A percentile compares a stretch with the other conserved stretches of the same genome.
Evolutionary conservation across 2,113 vertebrate species (phyloP).

Genomic region (Tragelaphus buxtoni): DNA sequence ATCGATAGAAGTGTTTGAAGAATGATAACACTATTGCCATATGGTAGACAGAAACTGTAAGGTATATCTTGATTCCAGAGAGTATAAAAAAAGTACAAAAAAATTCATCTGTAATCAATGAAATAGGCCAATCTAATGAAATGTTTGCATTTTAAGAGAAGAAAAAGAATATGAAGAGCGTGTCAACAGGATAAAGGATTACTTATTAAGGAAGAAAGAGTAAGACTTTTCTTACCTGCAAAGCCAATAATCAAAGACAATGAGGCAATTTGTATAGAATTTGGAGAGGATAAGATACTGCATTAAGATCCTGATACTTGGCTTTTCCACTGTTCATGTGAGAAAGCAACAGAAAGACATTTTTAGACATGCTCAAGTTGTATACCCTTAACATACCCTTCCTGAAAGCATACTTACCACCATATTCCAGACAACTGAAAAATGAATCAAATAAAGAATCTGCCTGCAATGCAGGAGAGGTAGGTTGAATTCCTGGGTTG

Average conservation of each 20-base stretch:
- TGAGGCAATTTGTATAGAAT: not conserved
- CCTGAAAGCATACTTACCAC: not conserved
- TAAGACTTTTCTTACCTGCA: not conserved
- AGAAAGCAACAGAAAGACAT: not conserved
- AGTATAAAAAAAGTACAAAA: not conserved
- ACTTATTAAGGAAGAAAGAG: not conserved
- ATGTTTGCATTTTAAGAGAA: constrained; percentile 4
- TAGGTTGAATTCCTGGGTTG: not conserved
- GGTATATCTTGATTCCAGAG: not conserved
- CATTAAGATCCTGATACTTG: not conserved
- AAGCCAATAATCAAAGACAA: not conserved
- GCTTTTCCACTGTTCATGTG: not conserved
- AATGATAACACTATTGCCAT: not conserved
- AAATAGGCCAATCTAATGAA: not conserved
- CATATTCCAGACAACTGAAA: not conserved
- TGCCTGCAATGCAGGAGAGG: not conserved
- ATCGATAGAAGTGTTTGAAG: not conserved
- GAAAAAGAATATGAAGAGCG: not conserved
- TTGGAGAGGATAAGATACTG: not conserved
- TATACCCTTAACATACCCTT: not conserved
- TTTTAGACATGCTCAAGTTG: not conserved
- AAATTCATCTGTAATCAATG: not conserved
- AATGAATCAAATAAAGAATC: not conserved
- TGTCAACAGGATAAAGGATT: not conserved
- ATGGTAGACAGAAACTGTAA: not conserved